These are phyloP conservation scores for Fragum whitleyi DNA, from an alignment of 2,888 invertebrate genomes.

Conservation along the genomic window DNA sequence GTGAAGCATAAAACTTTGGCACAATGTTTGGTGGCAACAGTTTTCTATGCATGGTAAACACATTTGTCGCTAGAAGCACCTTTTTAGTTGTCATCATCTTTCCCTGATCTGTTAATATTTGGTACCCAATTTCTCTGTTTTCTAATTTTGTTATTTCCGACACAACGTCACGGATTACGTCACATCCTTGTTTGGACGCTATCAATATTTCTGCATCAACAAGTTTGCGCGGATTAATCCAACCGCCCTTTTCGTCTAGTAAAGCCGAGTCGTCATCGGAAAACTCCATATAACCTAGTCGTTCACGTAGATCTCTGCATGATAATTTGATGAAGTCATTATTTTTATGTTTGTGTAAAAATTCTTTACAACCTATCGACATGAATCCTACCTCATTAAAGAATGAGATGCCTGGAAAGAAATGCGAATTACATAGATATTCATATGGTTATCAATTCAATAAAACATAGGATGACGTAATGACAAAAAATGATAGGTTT, in stretches of 20 bases:
- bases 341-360: background rate
- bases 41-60: conserved; percentile 52
- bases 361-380: conserved; percentile 12
- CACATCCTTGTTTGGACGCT: conserved; percentile 56
- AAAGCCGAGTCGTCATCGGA: conserved; percentile 26
- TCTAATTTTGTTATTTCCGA: conserved; percentile 17
- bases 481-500: no score
- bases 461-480: background rate
- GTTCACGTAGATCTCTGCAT: background rate
- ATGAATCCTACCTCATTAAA: conserved; percentile 59
- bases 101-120: conserved; percentile 49
- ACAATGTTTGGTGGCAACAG: conserved; percentile 26
- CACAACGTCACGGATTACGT: conserved; percentile 59
- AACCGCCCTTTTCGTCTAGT: conserved; percentile 43
- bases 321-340: background rate
- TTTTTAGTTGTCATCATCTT: conserved; percentile 30
- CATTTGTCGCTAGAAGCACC: conserved; percentile 62
- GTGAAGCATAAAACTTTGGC: conserved; percentile 39
- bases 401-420: conserved; percentile 21
- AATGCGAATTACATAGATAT: no score
- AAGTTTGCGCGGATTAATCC: conserved; percentile 58
- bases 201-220: conserved; percentile 51
- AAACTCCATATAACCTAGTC: conserved; percentile 50
- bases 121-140: background rate
- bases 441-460: background rate